These are phyloP conservation scores for Neoseiulus cucumeris DNA, from an alignment of 1,140 invertebrate species.

Conservation along the genomic window DNA sequence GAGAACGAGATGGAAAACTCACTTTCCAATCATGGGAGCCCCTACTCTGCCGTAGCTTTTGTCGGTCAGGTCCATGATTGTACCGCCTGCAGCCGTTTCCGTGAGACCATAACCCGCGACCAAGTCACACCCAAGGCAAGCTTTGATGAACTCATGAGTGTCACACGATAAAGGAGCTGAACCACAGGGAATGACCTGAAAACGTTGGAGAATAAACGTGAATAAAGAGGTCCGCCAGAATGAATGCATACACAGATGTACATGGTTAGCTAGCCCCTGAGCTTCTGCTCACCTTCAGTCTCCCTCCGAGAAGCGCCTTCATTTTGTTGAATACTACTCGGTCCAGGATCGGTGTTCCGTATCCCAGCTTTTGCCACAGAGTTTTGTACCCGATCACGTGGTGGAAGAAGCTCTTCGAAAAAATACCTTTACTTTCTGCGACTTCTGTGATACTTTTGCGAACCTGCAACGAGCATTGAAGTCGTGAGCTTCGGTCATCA, in stretches of 20 bases:
- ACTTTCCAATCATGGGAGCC: conserved; percentile 6
- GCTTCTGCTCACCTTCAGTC: not conserved
- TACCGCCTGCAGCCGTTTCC: conserved; percentile 69
- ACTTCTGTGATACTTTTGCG: conserved; percentile 76
- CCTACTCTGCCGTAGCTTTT: not conserved
- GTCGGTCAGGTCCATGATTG: conserved; percentile 53
- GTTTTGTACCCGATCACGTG: conserved; percentile 80
- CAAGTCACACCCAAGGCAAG: conserved; percentile 70
- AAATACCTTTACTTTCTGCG: conserved; percentile 46
- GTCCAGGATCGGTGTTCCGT: conserved; percentile 25
- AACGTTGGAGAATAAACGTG: no score
- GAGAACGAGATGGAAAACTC: no score
- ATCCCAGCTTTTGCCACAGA: conserved; percentile 33
- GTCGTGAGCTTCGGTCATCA: no score
- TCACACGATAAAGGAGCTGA: conserved; percentile 80
- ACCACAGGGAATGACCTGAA: conserved; percentile 52
- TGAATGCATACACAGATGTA: no score
- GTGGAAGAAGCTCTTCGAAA: conserved; percentile 60
- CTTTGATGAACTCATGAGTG: conserved; percentile 81
- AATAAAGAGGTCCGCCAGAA: no score
- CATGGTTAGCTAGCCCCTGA: no score
- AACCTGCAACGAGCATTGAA: not conserved
- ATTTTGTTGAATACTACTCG: conserved; percentile 3
- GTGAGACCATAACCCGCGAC: conserved; percentile 90
- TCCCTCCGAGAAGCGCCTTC: not conserved